Evolutionary conservation across 2,797 vertebrate species (phyloP).

Genomic region (Peromyscus attwateri): DNA sequence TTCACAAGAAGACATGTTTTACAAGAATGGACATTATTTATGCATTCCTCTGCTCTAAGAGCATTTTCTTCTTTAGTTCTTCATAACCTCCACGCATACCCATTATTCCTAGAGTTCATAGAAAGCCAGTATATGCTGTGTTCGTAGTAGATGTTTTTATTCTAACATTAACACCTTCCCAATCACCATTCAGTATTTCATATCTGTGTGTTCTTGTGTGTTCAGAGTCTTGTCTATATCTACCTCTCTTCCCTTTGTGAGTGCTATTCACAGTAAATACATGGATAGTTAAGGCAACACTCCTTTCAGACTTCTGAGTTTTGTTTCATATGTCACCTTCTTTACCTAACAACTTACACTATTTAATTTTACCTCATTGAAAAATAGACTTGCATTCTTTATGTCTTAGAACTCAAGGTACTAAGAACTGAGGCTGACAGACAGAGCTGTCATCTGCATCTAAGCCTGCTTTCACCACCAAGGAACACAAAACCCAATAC

Average conservation of each 20-base stretch:
- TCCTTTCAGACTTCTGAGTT: neutral
- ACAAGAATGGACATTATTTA: neutral
- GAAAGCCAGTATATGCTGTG: neutral
- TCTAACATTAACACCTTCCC: neutral
- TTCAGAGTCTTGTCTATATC: neutral
- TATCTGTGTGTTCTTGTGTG: neutral
- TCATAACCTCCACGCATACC: neutral
- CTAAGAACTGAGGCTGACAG: neutral
- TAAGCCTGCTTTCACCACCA: neutral
- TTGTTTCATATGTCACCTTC: neutral
- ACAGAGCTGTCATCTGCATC: neutral
- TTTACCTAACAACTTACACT: neutral
- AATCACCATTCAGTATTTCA: neutral
- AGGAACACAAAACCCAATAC: neutral
- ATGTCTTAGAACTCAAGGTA: neutral
- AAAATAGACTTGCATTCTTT: neutral
- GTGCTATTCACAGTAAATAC: neutral
- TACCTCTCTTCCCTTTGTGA: neutral
- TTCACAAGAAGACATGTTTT: neutral
- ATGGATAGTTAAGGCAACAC: neutral
- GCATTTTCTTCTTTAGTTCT: neutral
- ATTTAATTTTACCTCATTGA: slow-evolving; percentile 7
- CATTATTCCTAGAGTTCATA: neutral
- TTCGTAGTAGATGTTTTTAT: neutral
- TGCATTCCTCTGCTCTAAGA: neutral